phyloP scores from a whole-genome alignment of 2,113 vertebrate genomes.

The Chionis minor region DNA sequence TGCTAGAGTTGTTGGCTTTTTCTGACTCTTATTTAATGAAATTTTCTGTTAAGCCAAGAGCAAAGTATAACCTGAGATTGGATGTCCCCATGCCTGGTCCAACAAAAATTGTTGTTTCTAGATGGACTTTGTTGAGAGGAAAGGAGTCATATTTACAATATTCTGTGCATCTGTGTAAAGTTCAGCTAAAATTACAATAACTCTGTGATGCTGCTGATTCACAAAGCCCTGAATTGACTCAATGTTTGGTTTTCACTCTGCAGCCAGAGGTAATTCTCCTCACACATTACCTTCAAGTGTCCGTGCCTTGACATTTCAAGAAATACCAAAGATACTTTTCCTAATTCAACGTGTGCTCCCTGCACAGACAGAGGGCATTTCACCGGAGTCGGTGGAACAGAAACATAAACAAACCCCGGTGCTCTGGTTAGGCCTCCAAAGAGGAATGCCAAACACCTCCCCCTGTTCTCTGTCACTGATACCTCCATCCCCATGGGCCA shows the following conservation, averaged over 20 bases:
- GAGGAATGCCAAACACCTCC: conserved; percentile 68
- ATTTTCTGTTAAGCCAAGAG: not conserved
- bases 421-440: conserved; percentile 15
- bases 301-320: not conserved
- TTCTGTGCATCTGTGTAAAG: not conserved
- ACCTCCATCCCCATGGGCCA: conserved; percentile 63
- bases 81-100: not conserved
- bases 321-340: conserved; percentile 58
- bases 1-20: not conserved
- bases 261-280: not conserved
- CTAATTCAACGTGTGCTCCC: conserved; percentile 54
- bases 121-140: not conserved
- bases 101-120: not conserved
- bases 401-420: conserved; percentile 64
- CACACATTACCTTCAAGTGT: not conserved
- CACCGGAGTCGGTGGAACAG: conserved; percentile 66
- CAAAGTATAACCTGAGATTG: not conserved
- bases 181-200: not conserved
- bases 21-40: not conserved
- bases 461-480: conserved; percentile 66
- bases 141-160: not conserved
- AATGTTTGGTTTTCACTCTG: not conserved
- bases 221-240: not conserved
- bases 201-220: not conserved
- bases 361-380: conserved; percentile 62